These are phyloP conservation scores for Tetraodon nigroviridis DNA, from an alignment of 2,113 vertebrate species.

Conservation along the genomic window DNA sequence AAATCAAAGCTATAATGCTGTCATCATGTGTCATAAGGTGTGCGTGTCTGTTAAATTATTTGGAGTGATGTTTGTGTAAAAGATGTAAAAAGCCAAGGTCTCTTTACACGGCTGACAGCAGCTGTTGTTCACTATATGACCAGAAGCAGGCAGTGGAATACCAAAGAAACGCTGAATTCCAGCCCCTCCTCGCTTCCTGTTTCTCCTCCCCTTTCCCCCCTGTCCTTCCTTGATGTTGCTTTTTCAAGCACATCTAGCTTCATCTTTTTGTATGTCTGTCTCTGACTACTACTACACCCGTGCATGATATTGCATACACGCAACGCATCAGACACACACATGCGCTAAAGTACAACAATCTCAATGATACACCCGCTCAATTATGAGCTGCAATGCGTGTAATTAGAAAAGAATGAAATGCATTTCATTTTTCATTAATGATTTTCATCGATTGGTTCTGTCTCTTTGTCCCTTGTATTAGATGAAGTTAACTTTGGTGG, in stretches of 20 bases:
- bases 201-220: slow-evolving; percentile 31
- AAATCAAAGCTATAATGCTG: slow-evolving; percentile 49
- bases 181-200: slow-evolving; percentile 26
- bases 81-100: slow-evolving; percentile 23
- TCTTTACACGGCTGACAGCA: slow-evolving; percentile 5
- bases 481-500: slow-evolving; percentile 69
- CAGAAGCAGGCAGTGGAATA: slow-evolving; percentile 70
- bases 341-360: slow-evolving; percentile 52
- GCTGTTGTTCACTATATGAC: slow-evolving; percentile 15
- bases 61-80: slow-evolving; percentile 10
- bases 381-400: slow-evolving; percentile 76
- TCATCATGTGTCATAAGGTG: slow-evolving; percentile 15
- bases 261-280: slow-evolving; percentile 41
- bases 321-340: neutral
- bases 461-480: slow-evolving; percentile 70
- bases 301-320: neutral
- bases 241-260: slow-evolving; percentile 40
- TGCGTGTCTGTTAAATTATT: slow-evolving; percentile 21
- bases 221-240: slow-evolving; percentile 41
- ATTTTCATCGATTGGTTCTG: slow-evolving; percentile 70
- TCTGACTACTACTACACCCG: slow-evolving; percentile 9
- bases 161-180: slow-evolving; percentile 37
- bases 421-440: slow-evolving; percentile 75
- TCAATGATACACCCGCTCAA: slow-evolving; percentile 67
- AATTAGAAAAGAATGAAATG: slow-evolving; percentile 76